Evolutionary conservation across 1,140 invertebrate species (phyloP), one percentile per base, ranked within the genome.

Genomic region (Cyclargus thomasi): DNA sequence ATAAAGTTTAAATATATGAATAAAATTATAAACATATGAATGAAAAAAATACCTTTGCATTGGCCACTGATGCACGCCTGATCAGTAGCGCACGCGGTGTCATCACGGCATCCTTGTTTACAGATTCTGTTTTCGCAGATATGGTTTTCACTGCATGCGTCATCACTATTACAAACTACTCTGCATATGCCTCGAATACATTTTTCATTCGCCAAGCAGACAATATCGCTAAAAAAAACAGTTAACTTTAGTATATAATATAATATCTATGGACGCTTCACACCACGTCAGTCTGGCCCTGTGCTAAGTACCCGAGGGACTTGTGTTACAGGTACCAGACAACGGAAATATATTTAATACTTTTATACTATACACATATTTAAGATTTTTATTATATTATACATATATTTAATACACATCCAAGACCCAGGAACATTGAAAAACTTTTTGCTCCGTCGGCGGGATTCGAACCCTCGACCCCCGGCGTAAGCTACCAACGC

Each of bases 71-170:
- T 92, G 81, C 97, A 97, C 1, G 96, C 94, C 81, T 96, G 92
- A 65, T 95, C 89, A 67, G 84, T 90, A 2, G 93, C 89, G 80
- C 97, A 98, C 11, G 94, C 93, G n/a, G 94, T 93, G 81, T 97
- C 96, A 80, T 93, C 95, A 39, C 96, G 92, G 80, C 96, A 97
- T 17, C 96, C 96, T 73, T 94, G 92, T 71, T 96, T 94, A 81
- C 97, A 98, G 69, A 97, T 91, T 71, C 97, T 93, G 74, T 95
- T 96, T 80, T 96, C 94, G 80, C 97, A 98, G 74, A 97, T 97
- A 82, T 97, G 95, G 74, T 95, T 95, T 0, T 92, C 82, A 36
- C 92, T 92, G 80, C 97, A 98, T 65, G 95, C 94, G 47, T 93
- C 92, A 80, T 98, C 96, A 65, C 94, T 96, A 80, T 96, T 97